Evolutionary conservation across 2,797 vertebrate species (phyloP).

Genomic region (Thaleichthys pacificus): DNA sequence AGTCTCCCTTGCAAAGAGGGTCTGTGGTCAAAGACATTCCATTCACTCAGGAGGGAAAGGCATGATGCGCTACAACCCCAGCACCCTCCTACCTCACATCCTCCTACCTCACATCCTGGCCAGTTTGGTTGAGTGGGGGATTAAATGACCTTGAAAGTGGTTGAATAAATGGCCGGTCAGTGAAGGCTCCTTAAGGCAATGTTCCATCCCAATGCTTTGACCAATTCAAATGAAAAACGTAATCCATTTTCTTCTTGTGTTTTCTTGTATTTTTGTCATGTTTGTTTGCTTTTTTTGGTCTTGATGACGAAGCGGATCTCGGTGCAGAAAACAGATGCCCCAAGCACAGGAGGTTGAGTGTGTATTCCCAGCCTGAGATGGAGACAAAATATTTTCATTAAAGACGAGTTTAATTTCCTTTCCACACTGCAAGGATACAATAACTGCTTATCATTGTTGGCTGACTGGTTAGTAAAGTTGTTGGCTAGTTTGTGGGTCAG

Average conservation of each 20-base stretch:
- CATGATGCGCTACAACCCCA: constrained; percentile 18
- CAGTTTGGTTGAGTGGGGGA: constrained; percentile 53
- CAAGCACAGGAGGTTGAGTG: constrained; percentile 66
- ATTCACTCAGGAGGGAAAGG: constrained; percentile 7
- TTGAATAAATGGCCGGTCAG: constrained; percentile 67
- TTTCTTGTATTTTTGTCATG: constrained; percentile 34
- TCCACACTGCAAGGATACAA: too few species aligned
- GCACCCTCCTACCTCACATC: constrained; percentile 16
- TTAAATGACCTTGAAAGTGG: constrained; percentile 66
- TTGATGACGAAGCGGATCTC: constrained; percentile 57
- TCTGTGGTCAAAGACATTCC: constrained; percentile 25
- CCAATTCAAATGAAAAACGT: constrained; percentile 46
- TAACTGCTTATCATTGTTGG: too few species aligned
- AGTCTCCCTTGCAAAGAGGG: neutral
- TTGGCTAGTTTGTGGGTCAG: too few species aligned
- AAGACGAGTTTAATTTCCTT: constrained; percentile 6
- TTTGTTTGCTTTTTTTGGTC: constrained; percentile 45
- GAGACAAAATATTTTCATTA: neutral
- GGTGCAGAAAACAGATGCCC: constrained; percentile 68
- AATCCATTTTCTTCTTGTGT: constrained; percentile 20
- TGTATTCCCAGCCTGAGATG: constrained; percentile 74
- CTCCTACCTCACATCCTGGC: constrained; percentile 17
- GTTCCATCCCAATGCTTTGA: constrained; percentile 73
- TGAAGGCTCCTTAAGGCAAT: constrained; percentile 86
- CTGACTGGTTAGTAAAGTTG: too few species aligned